Percentiles rank a stretch among this genome's conserved stretches.
Evolutionary conservation across 2,113 vertebrate species (phyloP).

Genomic region (Gavia stellata): DNA sequence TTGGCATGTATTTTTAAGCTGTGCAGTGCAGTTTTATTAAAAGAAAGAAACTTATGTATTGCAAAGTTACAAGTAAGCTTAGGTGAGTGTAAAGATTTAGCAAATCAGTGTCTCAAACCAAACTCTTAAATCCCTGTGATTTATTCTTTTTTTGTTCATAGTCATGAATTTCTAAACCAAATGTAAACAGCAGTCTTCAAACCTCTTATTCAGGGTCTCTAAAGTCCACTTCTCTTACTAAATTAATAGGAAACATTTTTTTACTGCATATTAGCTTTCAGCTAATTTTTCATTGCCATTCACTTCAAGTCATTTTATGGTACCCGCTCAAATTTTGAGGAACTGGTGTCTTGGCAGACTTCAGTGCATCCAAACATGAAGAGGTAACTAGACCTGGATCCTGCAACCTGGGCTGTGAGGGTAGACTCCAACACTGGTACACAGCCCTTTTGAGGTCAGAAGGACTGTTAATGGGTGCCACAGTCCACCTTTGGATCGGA

Average conservation of each 20-base stretch:
- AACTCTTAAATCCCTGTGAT: neutral
- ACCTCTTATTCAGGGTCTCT: neutral
- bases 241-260: slow-evolving; percentile 14
- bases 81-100: neutral
- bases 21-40: neutral
- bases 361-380: slow-evolving; percentile 38
- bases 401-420: neutral
- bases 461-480: neutral
- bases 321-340: slow-evolving; percentile 16
- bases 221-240: neutral
- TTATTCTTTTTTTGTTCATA: neutral
- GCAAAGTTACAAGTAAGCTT: neutral
- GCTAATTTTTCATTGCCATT: slow-evolving; percentile 67
- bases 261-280: slow-evolving; percentile 58
- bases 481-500: neutral
- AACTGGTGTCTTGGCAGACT: neutral
- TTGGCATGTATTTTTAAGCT: neutral
- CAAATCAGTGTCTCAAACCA: neutral
- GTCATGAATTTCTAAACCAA: slow-evolving; percentile 1
- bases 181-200: neutral
- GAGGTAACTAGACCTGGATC: neutral
- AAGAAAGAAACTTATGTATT: neutral
- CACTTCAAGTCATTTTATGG: neutral
- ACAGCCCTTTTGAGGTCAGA: neutral
- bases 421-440: neutral